Conservation (phyloP, 2,888 invertebrate species). For the Caenorhabditis sp. region DNA sequence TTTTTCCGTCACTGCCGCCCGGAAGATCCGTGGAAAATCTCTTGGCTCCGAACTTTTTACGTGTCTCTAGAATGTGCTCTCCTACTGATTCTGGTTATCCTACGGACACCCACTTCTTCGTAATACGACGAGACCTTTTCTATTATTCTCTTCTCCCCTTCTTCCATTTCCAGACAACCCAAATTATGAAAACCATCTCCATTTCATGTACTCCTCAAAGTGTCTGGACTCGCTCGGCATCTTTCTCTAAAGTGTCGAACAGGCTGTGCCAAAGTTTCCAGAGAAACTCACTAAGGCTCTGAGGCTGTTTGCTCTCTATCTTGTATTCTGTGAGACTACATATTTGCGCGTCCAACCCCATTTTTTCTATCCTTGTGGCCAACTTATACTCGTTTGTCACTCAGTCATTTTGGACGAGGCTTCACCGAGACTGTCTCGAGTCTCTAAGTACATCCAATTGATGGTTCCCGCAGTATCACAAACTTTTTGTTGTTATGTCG, state of each 20-base stretch:
- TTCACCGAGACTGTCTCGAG: too few species aligned
- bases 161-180: not conserved
- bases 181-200: constrained; percentile 7
- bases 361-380: constrained; percentile 10
- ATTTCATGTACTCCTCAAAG: not conserved
- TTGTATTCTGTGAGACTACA: constrained; percentile 21
- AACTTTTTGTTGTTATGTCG: constrained; percentile 10
- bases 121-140: too few species aligned
- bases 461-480: too few species aligned
- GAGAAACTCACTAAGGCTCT: not conserved
- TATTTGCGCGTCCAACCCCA: constrained; percentile 11
- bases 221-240: constrained; percentile 13
- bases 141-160: not conserved
- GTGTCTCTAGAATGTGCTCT: too few species aligned
- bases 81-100: too few species aligned
- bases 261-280: not conserved
- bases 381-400: not conserved
- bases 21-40: not conserved
- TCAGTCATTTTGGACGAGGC: constrained; percentile 4
- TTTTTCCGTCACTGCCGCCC: not conserved
- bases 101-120: too few species aligned
- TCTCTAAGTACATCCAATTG: too few species aligned
- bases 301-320: constrained; percentile 4
- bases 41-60: too few species aligned
- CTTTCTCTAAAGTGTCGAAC: not conserved